Percentiles rank a stretch among this genome's conserved stretches.
Evolutionary conservation across 1,140 invertebrate species (phyloP).

Genomic region (Halyomorpha halys): DNA sequence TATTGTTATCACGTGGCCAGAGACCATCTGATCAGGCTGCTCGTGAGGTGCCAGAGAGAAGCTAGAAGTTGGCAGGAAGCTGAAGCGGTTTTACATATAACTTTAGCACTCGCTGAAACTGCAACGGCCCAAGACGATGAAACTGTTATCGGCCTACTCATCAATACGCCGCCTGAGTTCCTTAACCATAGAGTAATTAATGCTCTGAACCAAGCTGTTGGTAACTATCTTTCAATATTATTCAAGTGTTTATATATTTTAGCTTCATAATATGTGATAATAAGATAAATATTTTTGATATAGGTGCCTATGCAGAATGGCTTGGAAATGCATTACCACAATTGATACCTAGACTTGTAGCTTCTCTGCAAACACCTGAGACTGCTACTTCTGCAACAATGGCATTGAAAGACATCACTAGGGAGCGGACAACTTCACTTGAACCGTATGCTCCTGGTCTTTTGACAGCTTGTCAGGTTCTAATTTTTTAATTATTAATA

Average conservation of each 20-base stretch:
- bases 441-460: slow-evolving; percentile 60
- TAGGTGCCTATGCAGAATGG: slow-evolving; percentile 72
- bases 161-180: background rate
- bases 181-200: slow-evolving; percentile 16
- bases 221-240: background rate
- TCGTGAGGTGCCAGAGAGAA: slow-evolving; percentile 17
- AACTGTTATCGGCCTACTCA: slow-evolving; percentile 11
- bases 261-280: no score
- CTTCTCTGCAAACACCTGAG: slow-evolving; percentile 53
- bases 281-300: no score
- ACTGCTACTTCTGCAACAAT: slow-evolving; percentile 69
- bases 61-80: slow-evolving; percentile 24
- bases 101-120: slow-evolving; percentile 23
- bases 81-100: slow-evolving; percentile 23
- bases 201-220: slow-evolving; percentile 19
- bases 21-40: slow-evolving; percentile 23
- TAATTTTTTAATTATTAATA: slow-evolving; percentile 4
- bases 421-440: slow-evolving; percentile 62
- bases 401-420: slow-evolving; percentile 73
- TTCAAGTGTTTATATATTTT: no score
- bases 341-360: slow-evolving; percentile 51
- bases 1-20: slow-evolving; percentile 23
- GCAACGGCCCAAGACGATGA: slow-evolving; percentile 4
- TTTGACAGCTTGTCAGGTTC: slow-evolving; percentile 48
- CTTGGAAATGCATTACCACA: slow-evolving; percentile 45